Percentiles rank a stretch among this genome's conserved stretches.
Conservation (phyloP, 2,113 vertebrate genomes). For the Actenoides hombroni region DNA sequence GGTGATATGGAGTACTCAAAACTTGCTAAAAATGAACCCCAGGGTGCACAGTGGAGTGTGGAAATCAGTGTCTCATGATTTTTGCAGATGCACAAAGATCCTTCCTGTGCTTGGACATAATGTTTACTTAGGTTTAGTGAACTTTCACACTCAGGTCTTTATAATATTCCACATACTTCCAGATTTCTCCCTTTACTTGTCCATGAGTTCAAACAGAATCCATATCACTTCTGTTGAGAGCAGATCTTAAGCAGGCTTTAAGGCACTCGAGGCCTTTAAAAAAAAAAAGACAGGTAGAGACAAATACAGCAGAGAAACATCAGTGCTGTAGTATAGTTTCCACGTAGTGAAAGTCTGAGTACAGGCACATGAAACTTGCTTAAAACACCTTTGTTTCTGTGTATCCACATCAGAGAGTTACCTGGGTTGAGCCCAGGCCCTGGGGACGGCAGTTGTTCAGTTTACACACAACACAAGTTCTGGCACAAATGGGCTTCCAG, state of each 20-base stretch:
- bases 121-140: background rate
- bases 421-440: background rate
- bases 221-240: background rate
- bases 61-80: background rate
- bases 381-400: conserved; percentile 6
- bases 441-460: background rate
- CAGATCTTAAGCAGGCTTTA: background rate
- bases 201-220: background rate
- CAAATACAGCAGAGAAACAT: background rate
- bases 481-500: background rate
- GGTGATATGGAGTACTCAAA: background rate
- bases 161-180: background rate
- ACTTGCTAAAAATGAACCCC: background rate
- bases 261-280: background rate
- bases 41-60: background rate
- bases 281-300: background rate
- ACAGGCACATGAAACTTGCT: background rate
- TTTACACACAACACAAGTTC: background rate
- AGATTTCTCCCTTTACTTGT: background rate
- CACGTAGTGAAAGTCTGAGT: background rate
- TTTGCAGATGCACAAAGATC: background rate
- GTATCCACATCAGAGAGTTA: background rate
- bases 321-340: background rate
- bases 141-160: background rate
- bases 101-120: background rate